These are phyloP conservation scores for Platalea minor DNA, from an alignment of 2,797 vertebrate genomes.

Conservation along the genomic window DNA sequence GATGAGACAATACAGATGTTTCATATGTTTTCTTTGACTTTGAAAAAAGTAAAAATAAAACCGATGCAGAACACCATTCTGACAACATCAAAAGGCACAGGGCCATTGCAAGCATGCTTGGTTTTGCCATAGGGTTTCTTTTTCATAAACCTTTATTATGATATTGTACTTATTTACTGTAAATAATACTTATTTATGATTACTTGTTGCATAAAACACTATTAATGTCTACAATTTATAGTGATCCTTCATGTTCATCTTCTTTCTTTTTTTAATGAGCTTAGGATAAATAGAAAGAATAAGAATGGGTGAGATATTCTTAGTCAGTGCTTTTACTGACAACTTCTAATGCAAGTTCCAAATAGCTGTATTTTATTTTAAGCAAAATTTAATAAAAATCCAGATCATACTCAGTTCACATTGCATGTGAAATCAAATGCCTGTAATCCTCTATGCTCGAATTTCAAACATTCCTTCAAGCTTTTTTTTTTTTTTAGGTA, in stretches of 20 bases:
- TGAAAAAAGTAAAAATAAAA: background rate
- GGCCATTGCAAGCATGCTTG: background rate
- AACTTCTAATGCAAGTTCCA: background rate
- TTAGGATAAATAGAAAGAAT: background rate
- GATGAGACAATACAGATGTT: background rate
- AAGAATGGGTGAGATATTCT: background rate
- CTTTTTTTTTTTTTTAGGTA: background rate
- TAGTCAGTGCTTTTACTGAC: background rate
- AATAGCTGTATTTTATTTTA: background rate
- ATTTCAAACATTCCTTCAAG: background rate
- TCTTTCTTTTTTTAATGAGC: background rate
- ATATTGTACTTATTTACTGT: background rate
- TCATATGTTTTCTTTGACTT: background rate
- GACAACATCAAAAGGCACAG: background rate
- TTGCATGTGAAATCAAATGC: background rate
- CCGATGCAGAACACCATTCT: background rate
- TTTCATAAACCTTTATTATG: background rate
- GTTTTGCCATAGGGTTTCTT: background rate
- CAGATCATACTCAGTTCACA: fast-evolving
- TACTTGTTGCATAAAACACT: background rate
- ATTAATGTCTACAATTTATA: background rate
- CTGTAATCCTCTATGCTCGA: background rate
- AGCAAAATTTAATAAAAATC: background rate
- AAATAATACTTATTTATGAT: background rate
- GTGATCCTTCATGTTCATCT: background rate